Base-by-base conservation (phyloP, 2,888 invertebrate genomes). In the Troglohyphantes excavatus region DNA sequence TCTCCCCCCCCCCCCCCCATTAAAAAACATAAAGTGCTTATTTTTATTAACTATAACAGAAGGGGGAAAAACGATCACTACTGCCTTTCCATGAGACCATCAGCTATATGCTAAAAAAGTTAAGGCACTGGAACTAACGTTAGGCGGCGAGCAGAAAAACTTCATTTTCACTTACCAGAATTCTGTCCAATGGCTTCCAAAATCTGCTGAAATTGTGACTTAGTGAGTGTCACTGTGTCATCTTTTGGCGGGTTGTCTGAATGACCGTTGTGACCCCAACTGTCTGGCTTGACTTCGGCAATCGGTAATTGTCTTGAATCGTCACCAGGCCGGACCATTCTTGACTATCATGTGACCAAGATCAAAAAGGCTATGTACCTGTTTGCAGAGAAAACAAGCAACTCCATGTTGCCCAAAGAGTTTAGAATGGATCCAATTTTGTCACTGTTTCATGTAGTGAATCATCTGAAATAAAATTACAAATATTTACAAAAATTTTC, bases 271-370 rank as follows among this genome's bases (percentile, higher is more conserved):
- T 82, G 70, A 53, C n/a, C 70, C 85, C 85, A 90, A 26, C 53
- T 81, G 21, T 79, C 90, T 11, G 90, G 90, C 23, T 85, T 85
- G 33, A 90, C 90, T 61, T 90, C 90, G 26, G 90, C 90, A 23
- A 90, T 73, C 2, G 90, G 90, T 27, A 83, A 43, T 26, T 83
- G 89, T 73, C 75, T 65, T 53, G 83, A 76, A 6, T 90, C 90
- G 39, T 85, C 90, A 19, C 85, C 84, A 19, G 90, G 85, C 46
- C 85, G 85, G 29, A 90, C 90, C 85, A 90, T 90, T 61, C 53
- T 68, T 26, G 39, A 13, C 9, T 33, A 39, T 70, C 59, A 82
- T 27, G 61, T 72, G 26, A 59, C 23, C 43, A 63, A 26, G 17
- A 65, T 65, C 23, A 43, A n/a, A 33, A 21, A 43, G 29, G 11